Evolutionary conservation across 1,140 invertebrate genomes (phyloP), one percentile per base, ranked within the genome.

Genomic region (Anastatus disparis): DNA sequence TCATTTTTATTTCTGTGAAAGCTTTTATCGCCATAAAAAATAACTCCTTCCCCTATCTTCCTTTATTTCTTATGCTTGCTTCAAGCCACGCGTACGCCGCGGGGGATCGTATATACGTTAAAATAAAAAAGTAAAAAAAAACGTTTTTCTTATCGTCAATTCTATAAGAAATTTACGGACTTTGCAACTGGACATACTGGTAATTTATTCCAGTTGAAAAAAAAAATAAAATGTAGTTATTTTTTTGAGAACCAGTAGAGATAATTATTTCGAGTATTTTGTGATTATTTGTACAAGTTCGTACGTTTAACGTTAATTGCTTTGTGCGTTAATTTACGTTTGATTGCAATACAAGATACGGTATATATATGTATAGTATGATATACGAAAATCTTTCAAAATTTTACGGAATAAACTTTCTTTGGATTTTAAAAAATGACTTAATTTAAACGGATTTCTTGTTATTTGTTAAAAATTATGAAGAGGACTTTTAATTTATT

Each of bases 21-120:
- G 29, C 31, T 46, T 56, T 66, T 66, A 66, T 66, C 64, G 64
- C 35, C 40, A 46, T 56, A 66, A 68, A 68, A 68, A 68, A 48
- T 40, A 53, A 27, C 40, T 35, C 42, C 27, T 24, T 35, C 35
- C 13, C 62, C 53, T 46, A 31, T 58, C 53, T 55, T 42, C 20
- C 10, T 55, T 53, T n/a, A n/a, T n/a, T n/a, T n/a, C n/a, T n/a
- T 15, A 22, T 15, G 56, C n/a, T 17, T 20, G 67, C 38, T 44
- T 59, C 46, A 67, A 63, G 74, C 76, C 76, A 75, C 75, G 73
- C 69, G 80, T 75, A 73, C 74, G 27, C 75, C 35, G 74, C 74
- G 73, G 77, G 77, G 71, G 74, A 72, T 27, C 27, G 13, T 22
- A 26, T n/a, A n/a, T n/a, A n/a, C n/a, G n/a, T n/a, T n/a, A n/a